Base-by-base conservation (phyloP, 1,140 invertebrate species). In the Pomacea maculata region DNA sequence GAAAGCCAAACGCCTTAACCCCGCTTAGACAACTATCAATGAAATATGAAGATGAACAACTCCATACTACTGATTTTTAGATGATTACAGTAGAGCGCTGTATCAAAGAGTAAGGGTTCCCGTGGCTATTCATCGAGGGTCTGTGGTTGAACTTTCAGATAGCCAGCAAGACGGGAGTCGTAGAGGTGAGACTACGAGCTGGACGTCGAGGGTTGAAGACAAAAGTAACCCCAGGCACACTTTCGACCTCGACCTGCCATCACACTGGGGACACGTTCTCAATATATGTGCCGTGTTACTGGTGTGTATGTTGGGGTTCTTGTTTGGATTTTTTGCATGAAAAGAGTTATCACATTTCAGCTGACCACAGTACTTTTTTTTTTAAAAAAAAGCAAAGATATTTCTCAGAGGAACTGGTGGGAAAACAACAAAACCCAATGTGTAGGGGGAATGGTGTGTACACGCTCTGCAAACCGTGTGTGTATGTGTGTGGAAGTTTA, bases 321-420 rank as follows among this genome's bases (percentile, higher is more conserved):
- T 77, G 29, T 68, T 77, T 21, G 75, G 63, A 15, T 77, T 77
- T 21, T 77, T 77, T n/a, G 75, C 75, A 4, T 77, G 52, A 54
- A 19, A 25, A 45, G 34, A 55, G 11, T 12, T 17, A 1, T 34
- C 21, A 25, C 6, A 6, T 65, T 4, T 65, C n/a, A 19, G 17
- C n/a, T n/a, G n/a, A 65, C 64, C 3, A 65, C 17, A 65, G n/a
- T 3, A 65, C 4, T 17, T n/a, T 65, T n/a, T 4, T 3, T 65
- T 17, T n/a, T n/a, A n/a, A n/a, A 25, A 25, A n/a, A 19, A 19
- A 65, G 3, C 64, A 65, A 65, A n/a, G 64, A 17, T 4, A 65
- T n/a, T 17, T 65, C 17, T 65, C 17, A 19, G 4, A 65, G 5
- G 64, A 17, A 65, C 64, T n/a, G 64, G 1, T 65, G 2, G 17